Conservation (phyloP, 2,888 invertebrate genomes). For the Hirudinaria manillensis region DNA sequence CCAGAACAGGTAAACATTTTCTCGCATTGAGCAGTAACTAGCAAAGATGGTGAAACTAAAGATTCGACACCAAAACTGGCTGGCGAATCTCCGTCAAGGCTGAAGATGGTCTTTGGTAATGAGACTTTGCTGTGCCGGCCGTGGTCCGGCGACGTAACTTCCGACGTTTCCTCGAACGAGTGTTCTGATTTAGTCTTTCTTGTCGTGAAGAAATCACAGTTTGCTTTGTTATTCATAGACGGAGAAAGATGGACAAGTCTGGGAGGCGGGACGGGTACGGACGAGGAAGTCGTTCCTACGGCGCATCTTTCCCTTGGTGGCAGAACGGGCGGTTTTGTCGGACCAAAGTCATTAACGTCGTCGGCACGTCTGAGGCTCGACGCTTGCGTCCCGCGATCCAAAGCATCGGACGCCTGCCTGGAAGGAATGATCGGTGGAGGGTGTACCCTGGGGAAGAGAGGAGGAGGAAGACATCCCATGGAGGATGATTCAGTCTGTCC, state of each 20-base stretch:
- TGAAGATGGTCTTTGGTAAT: background rate
- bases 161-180: background rate
- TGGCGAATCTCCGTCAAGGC: too few relatives aligned
- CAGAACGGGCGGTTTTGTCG: background rate
- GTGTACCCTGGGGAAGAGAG: background rate
- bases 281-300: background rate
- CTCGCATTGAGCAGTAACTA: too few relatives aligned
- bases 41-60: too few relatives aligned
- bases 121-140: background rate
- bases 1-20: too few relatives aligned
- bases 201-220: background rate
- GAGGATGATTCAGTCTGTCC: background rate
- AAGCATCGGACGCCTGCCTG: background rate
- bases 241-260: background rate
- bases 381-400: background rate
- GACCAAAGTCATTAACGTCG: background rate
- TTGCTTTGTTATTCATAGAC: background rate
- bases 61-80: too few relatives aligned
- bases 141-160: too few relatives aligned
- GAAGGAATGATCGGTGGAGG: background rate
- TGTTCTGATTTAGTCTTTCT: constrained; percentile 8
- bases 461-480: background rate
- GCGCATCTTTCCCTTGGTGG: constrained; percentile 11
- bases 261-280: background rate
- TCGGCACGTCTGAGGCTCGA: background rate